A percentile compares a stretch with the other conserved stretches of the same genome.
Evolutionary conservation across 2,797 vertebrate species (phyloP).

Genomic region (Hoplostethus mediterraneus): DNA sequence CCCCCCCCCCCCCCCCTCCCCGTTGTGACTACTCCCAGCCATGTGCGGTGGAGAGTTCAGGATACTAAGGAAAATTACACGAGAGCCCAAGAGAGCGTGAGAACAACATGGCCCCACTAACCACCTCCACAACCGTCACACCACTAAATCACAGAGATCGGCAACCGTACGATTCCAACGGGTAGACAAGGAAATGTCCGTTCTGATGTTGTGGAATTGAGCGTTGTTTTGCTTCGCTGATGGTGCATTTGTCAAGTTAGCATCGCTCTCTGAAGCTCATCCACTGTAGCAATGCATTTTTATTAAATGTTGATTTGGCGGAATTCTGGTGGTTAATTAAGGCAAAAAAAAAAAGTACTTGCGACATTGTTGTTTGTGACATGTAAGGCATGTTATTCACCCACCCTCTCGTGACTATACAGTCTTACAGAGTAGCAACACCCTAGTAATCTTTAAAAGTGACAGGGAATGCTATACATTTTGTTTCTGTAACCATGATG

Average conservation of each 20-base stretch:
- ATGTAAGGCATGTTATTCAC: too few species aligned
- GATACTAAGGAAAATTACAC: conserved; percentile 15
- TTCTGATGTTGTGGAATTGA: conserved; percentile 25
- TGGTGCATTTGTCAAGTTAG: too few species aligned
- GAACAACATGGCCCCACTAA: conserved; percentile 25
- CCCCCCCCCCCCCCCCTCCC: too few species aligned
- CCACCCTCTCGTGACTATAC: background rate
- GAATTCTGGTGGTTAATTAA: too few species aligned
- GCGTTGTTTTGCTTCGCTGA: background rate
- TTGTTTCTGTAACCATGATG: background rate
- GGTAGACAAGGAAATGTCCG: conserved; percentile 25
- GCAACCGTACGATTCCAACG: background rate
- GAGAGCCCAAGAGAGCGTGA: conserved; percentile 30
- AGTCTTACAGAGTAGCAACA: background rate
- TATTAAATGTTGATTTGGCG: too few species aligned
- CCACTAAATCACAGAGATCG: conserved; percentile 58
- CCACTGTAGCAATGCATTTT: background rate
- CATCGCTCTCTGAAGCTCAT: background rate
- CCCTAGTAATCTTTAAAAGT: background rate
- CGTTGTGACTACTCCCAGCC: conserved; percentile 12
- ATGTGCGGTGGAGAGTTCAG: conserved; percentile 28
- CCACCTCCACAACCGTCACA: conserved; percentile 38
- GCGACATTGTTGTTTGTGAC: too few species aligned
- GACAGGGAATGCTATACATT: background rate
- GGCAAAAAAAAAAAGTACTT: too few species aligned